Percentiles rank a stretch among this genome's conserved stretches.
Evolutionary conservation across 2,888 invertebrate genomes (phyloP).

Genomic region (Ophion ellenae): DNA sequence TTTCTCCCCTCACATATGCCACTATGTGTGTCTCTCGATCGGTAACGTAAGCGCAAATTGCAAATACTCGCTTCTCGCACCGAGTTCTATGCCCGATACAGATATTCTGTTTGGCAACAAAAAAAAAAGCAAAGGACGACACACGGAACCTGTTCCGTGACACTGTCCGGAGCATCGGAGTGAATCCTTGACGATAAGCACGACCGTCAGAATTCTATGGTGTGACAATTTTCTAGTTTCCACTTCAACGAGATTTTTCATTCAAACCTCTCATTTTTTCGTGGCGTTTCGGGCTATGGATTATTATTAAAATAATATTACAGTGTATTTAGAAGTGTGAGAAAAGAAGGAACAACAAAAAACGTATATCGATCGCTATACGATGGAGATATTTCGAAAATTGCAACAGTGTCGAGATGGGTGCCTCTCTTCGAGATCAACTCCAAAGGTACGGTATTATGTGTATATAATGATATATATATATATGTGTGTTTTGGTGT

Average conservation of each 20-base stretch:
- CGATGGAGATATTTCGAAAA: conserved; percentile 12
- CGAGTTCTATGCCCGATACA: conserved; percentile 14
- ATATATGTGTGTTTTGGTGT: conserved; percentile 33
- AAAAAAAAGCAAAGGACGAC: conserved; percentile 1
- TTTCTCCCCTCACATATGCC: conserved; percentile 25
- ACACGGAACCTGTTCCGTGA: neutral
- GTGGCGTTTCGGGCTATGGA: conserved; percentile 22
- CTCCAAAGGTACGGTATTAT: conserved; percentile 41
- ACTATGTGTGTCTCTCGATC: conserved; percentile 33
- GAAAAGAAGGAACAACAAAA: conserved; percentile 21
- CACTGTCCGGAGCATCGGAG: neutral
- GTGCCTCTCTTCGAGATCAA: conserved; percentile 27
- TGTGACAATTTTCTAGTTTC: neutral
- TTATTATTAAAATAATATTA: conserved; percentile 15
- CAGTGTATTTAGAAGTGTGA: conserved; percentile 16
- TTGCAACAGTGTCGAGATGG: neutral
- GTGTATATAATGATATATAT: conserved; percentile 40
- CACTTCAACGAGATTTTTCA: conserved; percentile 18
- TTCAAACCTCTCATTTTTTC: conserved; percentile 19
- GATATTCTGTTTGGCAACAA: neutral
- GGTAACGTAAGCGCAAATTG: conserved; percentile 36
- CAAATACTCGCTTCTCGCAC: neutral
- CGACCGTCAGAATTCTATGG: conserved; percentile 1
- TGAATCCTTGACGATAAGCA: neutral
- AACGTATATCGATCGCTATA: conserved; percentile 13